A percentile compares a stretch with the other conserved stretches of the same genome.
Conservation (phyloP, 1,140 invertebrate species). For the Drosophila equinoxialis region DNA sequence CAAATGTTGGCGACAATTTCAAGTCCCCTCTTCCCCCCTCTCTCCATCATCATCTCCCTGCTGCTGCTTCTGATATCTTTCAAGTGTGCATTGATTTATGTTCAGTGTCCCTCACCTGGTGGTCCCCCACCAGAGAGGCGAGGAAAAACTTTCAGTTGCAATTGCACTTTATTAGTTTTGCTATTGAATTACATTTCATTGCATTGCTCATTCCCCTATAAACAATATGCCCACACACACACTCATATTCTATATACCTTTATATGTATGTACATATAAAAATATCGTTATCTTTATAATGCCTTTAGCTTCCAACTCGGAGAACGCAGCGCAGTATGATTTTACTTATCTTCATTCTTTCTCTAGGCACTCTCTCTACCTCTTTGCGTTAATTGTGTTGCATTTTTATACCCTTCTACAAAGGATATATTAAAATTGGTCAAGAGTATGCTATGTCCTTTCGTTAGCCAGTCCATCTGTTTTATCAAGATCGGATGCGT, state of each 20-base stretch:
- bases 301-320: slow-evolving; percentile 25
- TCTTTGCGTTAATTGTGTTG: no score
- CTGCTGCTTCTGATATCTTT: slow-evolving; percentile 39
- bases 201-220: slow-evolving; percentile 28
- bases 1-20: slow-evolving; percentile 51
- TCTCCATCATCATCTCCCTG: slow-evolving; percentile 23
- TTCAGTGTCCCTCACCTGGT: slow-evolving; percentile 52
- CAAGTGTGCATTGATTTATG: slow-evolving; percentile 73
- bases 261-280: not conserved
- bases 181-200: slow-evolving; percentile 74
- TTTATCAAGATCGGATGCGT: no score
- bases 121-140: slow-evolving; percentile 33
- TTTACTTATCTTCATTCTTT: not conserved
- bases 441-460: no score
- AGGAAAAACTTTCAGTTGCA: slow-evolving; percentile 35
- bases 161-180: slow-evolving; percentile 77
- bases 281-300: slow-evolving; percentile 49
- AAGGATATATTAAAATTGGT: no score
- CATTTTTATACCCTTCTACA: no score
- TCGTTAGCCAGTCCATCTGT: no score
- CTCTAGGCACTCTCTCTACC: not conserved
- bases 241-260: not conserved
- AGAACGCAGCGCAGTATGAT: not conserved
- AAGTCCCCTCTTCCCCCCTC: slow-evolving; percentile 13
- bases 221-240: slow-evolving; percentile 9